Evolutionary conservation across 37 sponge, comb jelly and placozoan species (phyloP), one percentile per base, ranked within the genome.

Genomic region (Diacarnus erythraeanus): DNA sequence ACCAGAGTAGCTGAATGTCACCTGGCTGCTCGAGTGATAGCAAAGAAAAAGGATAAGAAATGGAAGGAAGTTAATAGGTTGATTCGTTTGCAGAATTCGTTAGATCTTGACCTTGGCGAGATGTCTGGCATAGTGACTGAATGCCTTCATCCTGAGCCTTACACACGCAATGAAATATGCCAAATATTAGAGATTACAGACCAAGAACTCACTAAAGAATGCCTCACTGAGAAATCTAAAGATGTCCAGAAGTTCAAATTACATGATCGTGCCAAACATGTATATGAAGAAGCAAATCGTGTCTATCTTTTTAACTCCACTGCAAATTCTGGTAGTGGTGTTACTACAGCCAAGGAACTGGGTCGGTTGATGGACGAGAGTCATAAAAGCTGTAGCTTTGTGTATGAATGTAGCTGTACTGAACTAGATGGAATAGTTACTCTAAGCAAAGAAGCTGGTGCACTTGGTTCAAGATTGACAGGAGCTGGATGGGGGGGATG

Each of bases 401-500:
- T 90, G 43, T 98, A 98, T 75, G 86, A 96, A 67, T 96, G 97
- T 74, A 94, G 95, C 51, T 88, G 88, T 80, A 64, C 47, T 1
- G 93, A 96, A 56, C 72, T 98, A 57, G 97, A 98, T 56, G 47
- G 67, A 15, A 79, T 98, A 59, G 93, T 90, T 17, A 75, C 83
- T 65, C 42, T 90, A 0, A 81, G 88, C 59, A 63, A 73, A 42
- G 56, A 66, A 1, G 75, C 90, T 44, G 97, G 99, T 23, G 90
- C 97, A 2, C 82, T 89, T 20, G 99, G 99, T 12, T 78, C 95
- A 26, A 84, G 99, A 23, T 77, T 98, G 38, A 96, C 97, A 20
- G 99, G 99, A 51, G 99, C 99, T 68, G 99, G 99, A 0, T 98
- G 97, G 92, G 99, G 99, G 37, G 99, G 99, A 0, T 98, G 96